These are phyloP conservation scores for Raja brachyura DNA, from an alignment of 2,113 vertebrate genomes.

Conservation along the genomic window DNA sequence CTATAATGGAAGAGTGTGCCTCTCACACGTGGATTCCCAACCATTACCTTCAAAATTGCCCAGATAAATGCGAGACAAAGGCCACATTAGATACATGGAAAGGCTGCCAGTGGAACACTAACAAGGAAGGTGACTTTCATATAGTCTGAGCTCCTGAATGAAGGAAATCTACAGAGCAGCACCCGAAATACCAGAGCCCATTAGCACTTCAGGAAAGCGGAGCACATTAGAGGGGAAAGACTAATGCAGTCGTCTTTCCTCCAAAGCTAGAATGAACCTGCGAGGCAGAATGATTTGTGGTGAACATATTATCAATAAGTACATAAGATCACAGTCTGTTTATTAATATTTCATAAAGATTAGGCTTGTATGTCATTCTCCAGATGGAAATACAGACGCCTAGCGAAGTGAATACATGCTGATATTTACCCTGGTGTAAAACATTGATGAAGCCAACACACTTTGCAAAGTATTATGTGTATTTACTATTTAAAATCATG, in stretches of 20 bases:
- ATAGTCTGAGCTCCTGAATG: not conserved
- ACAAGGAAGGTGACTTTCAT: not conserved
- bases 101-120: not conserved
- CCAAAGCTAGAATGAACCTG: conserved; percentile 31
- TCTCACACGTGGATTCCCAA: not conserved
- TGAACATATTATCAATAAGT: conserved; percentile 58
- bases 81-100: not conserved
- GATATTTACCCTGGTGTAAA: conserved; percentile 71
- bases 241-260: not conserved
- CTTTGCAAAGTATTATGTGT: conserved; percentile 69
- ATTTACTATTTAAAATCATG: conserved; percentile 54
- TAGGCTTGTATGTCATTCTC: conserved; percentile 63
- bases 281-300: conserved; percentile 50
- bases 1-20: no score
- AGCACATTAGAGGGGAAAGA: not conserved
- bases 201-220: not conserved
- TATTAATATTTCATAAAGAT: conserved; percentile 72
- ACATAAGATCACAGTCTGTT: conserved; percentile 61
- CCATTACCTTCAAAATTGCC: not conserved
- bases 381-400: conserved; percentile 63
- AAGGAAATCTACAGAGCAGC: not conserved
- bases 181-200: not conserved
- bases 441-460: conserved; percentile 67
- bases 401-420: conserved; percentile 63
- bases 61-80: not conserved